Conservation (phyloP, 1,140 invertebrate genomes). For the Druon quercuslanigerum region DNA sequence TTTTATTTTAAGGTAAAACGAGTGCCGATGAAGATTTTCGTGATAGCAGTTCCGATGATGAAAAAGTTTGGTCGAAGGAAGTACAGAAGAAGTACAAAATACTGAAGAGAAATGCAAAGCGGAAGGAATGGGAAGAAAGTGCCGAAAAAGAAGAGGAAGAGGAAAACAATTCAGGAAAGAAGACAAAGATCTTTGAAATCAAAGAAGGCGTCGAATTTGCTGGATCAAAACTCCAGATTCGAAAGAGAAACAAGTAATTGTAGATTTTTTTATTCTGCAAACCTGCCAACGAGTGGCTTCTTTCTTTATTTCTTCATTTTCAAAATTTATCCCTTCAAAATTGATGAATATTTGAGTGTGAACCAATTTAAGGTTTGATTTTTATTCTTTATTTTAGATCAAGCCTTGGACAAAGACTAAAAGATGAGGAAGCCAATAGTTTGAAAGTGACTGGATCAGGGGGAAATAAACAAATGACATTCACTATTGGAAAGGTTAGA, state of each 20-base stretch:
- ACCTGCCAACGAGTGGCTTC: not conserved
- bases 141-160: slow-evolving; percentile 62
- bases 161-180: slow-evolving; percentile 42
- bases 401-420: slow-evolving; percentile 83
- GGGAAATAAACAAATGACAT: slow-evolving; percentile 88
- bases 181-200: slow-evolving; percentile 81
- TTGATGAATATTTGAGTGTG: slow-evolving; percentile 39
- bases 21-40: slow-evolving; percentile 63
- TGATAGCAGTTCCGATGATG: slow-evolving; percentile 81
- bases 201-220: slow-evolving; percentile 80
- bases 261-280: no score
- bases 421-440: slow-evolving; percentile 75
- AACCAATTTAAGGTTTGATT: not conserved
- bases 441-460: slow-evolving; percentile 78
- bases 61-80: slow-evolving; percentile 86
- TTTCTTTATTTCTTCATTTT: slow-evolving; percentile 19
- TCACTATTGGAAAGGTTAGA: slow-evolving; percentile 79
- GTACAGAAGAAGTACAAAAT: slow-evolving; percentile 84
- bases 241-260: slow-evolving; percentile 76
- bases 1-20: slow-evolving; percentile 47
- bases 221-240: slow-evolving; percentile 72
- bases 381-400: slow-evolving; percentile 75
- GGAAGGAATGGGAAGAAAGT: slow-evolving; percentile 71
- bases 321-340: slow-evolving; percentile 38
- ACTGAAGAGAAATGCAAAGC: slow-evolving; percentile 72